Base-by-base conservation (phyloP, 2,797 vertebrate genomes). In the Protosalanx chinensis region DNA sequence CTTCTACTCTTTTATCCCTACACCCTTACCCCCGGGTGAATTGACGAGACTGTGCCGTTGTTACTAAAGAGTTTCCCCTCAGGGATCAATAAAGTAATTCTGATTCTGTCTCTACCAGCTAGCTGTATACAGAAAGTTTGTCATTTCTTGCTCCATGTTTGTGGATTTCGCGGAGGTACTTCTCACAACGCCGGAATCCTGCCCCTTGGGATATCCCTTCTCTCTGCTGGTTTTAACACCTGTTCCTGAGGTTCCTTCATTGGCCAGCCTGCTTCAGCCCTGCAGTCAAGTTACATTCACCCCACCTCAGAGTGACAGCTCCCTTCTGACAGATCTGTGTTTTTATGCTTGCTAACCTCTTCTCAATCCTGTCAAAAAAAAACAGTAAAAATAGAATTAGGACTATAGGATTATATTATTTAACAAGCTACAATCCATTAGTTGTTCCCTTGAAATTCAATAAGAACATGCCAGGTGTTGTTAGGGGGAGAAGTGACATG, bases 141-240 rank as follows among this genome's bases (percentile, higher is more conserved):
- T 63, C 30, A 32, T 37, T 5, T 4, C 18, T 64, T 18, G 41
- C 63, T 20, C 15, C 33, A 3, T 64, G 30, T 63, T n/a, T 62
- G 29, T 59, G 18, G 57, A 20, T 32, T 13, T 15, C 6, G 30
- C 29, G 5, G 27, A 68, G 10, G 69, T 61, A 27, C 35, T 68
- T 65, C 72, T 60, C 49, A 65, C 67, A 35, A 29, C 73, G 3
- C n/a, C 33, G 20, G n/a, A 68, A 12, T 69, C 51, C 62, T 53
- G 32, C 46, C 30, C 35, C 66, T 60, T 56, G 32, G 29, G 70
- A 32, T 59, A 63, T 72, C 27, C 58, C 78, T 64, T 57, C 20
- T 70, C 70, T 53, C 62, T 80, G 74, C 85, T 81, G 72, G 15
- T 29, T 77, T 84, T 65, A 76, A 72, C 84, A 81, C 72, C 68